phyloP scores from a whole-genome alignment of 2,888 invertebrate genomes.

The Choristoneura rosaceana region DNA sequence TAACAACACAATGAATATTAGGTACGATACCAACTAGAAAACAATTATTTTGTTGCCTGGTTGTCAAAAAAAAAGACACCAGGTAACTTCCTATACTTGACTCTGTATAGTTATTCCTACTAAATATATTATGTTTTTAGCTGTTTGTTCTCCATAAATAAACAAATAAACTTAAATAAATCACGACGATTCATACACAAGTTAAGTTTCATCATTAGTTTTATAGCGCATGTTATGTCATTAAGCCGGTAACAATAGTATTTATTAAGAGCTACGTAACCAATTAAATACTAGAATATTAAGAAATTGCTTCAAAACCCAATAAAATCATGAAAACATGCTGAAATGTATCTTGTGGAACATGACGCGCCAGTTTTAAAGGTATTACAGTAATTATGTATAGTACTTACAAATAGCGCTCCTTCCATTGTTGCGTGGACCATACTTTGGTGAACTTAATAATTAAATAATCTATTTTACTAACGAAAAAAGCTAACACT shows the following conservation, averaged over 20 bases:
- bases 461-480: not conserved
- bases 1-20: too few species aligned
- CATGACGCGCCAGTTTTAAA: not conserved
- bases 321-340: slow-evolving; percentile 19
- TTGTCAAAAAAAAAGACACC: too few species aligned
- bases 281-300: not conserved
- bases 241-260: slow-evolving; percentile 6
- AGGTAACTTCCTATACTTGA: too few species aligned
- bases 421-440: slow-evolving; percentile 77
- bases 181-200: not conserved
- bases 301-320: not conserved
- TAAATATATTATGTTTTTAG: too few species aligned
- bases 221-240: not conserved
- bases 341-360: not conserved
- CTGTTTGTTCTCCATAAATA: too few species aligned
- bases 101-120: too few species aligned
- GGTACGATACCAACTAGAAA: too few species aligned
- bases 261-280: not conserved
- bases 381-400: not conserved
- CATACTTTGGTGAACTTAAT: slow-evolving; percentile 56
- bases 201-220: not conserved
- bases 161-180: too few species aligned
- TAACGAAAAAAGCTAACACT: not conserved
- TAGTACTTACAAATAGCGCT: slow-evolving; percentile 72
- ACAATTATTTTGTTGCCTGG: too few species aligned